Conservation (phyloP, 2,797 vertebrate genomes). For the Austrolebias charrua region DNA sequence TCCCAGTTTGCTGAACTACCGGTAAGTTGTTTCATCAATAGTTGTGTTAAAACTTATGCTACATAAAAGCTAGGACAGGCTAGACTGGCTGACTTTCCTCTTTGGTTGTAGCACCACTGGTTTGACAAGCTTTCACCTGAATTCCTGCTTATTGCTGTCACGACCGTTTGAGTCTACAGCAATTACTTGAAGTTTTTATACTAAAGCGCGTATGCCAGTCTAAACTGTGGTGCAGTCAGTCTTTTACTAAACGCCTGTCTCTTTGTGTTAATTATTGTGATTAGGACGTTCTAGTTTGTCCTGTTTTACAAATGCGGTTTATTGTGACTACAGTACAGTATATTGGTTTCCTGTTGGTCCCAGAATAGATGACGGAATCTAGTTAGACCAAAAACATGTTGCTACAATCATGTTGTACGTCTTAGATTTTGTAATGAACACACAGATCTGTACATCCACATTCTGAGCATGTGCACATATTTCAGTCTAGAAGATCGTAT, state of each 20-base stretch:
- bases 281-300: slow-evolving; percentile 14
- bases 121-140: slow-evolving; percentile 63
- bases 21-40: background rate
- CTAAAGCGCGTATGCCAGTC: slow-evolving; percentile 28
- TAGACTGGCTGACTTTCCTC: slow-evolving; percentile 45
- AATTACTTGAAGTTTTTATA: slow-evolving; percentile 35
- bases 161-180: slow-evolving; percentile 15
- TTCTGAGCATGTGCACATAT: slow-evolving; percentile 8
- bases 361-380: slow-evolving; percentile 34
- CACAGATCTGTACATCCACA: slow-evolving; percentile 8
- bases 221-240: slow-evolving; percentile 2
- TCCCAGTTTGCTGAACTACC: too few relatives aligned
- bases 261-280: slow-evolving; percentile 32
- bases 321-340: slow-evolving; percentile 55
- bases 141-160: slow-evolving; percentile 62
- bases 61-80: background rate
- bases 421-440: slow-evolving; percentile 27
- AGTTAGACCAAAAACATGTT: background rate
- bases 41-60: slow-evolving; percentile 14
- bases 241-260: slow-evolving; percentile 31
- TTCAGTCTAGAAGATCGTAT: slow-evolving; percentile 6
- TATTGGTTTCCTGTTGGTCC: slow-evolving; percentile 53
- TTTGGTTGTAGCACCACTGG: slow-evolving; percentile 49
- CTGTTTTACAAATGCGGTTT: slow-evolving; percentile 42
- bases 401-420: too few relatives aligned